Evolutionary conservation across 2,888 invertebrate species (phyloP), one percentile per base, ranked within the genome.

Genomic region (Apamea monoglypha): DNA sequence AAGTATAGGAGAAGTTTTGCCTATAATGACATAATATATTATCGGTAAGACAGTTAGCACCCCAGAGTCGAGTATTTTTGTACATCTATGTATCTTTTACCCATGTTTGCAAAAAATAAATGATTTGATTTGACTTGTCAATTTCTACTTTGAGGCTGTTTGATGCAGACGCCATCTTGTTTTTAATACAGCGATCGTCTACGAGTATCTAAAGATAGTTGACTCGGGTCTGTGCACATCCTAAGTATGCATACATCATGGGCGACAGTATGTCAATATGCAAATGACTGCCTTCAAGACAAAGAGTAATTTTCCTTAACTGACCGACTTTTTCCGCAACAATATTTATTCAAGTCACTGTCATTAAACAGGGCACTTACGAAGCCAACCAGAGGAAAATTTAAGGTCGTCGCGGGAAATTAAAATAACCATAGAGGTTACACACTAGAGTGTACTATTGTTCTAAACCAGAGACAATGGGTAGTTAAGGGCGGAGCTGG

Each of bases 401-500:
- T 82, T 87, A 76, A 82, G 80, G 85, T 76, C 82, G 47, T 56
- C 76, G 36, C 74, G 81, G 84, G 81, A 84, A 90, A 88, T 88
- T 83, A 84, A 88, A 89, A 83, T 85, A 85, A 87, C 81, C 88
- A 89, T 82, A 89, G 80, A 83, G 87, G 82, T 78, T 74, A 84
- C 81, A 78, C 69, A 82, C 83, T 78, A 73, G 78, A 81, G 71
- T 77, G 44, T 76, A 78, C 90, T 86, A 90, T 89, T 90, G 90
- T 89, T 89, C 81, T 80, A 81, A 74, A 68, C 64, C 68, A 75
- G 78, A 89, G 82, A 89, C 89, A 90, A 89, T 89, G 75, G 89
- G 86, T 85, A 80, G 86, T 89, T 89, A 90, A 89, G 84, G 90
- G 88, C 87, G 89, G 82, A 84, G 72, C 85, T 89, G 84, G 78